Evolutionary conservation across 2,797 vertebrate species (phyloP).

Genomic region (Chloroceryle inda): DNA sequence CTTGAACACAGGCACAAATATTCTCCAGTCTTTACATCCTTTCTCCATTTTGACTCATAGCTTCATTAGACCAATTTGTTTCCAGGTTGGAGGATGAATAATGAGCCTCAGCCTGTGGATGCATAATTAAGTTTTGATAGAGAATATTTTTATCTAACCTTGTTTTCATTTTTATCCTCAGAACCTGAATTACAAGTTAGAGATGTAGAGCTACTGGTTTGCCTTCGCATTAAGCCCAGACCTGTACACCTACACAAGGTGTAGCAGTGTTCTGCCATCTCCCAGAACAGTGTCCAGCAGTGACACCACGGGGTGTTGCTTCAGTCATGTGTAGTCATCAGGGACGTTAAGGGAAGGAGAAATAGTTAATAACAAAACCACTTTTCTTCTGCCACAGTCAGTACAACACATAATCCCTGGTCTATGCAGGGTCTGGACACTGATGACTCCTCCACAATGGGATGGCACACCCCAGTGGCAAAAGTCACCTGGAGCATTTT

Average conservation of each 20-base stretch:
- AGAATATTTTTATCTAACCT: constrained; percentile 64
- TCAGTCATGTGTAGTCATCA: not conserved
- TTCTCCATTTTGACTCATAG: constrained; percentile 55
- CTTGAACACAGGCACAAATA: not conserved
- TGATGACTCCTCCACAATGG: not conserved
- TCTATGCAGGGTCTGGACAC: rapidly evolving
- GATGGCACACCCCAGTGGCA: not conserved
- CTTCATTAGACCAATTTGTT: constrained; percentile 70
- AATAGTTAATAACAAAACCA: not conserved
- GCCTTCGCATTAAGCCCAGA: not conserved
- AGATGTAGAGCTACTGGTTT: constrained; percentile 20
- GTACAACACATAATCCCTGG: not conserved
- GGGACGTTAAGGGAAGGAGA: not conserved
- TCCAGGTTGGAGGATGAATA: constrained; percentile 70
- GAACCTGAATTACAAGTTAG: constrained; percentile 8
- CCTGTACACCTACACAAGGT: not conserved
- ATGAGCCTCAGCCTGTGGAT: constrained; percentile 50
- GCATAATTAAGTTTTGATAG: constrained; percentile 68
- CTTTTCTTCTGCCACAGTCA: not conserved
- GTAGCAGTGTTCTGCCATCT: not conserved
- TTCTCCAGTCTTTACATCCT: constrained; percentile 30
- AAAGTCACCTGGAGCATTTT: not conserved
- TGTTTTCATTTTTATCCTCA: constrained; percentile 53
- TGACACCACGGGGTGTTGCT: not conserved
- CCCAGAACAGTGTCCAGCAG: not conserved